Percentiles rank a stretch among this genome's conserved stretches.
These are phyloP conservation scores for Cygnus atratus DNA, from an alignment of 2,113 vertebrate species.

Conservation along the genomic window DNA sequence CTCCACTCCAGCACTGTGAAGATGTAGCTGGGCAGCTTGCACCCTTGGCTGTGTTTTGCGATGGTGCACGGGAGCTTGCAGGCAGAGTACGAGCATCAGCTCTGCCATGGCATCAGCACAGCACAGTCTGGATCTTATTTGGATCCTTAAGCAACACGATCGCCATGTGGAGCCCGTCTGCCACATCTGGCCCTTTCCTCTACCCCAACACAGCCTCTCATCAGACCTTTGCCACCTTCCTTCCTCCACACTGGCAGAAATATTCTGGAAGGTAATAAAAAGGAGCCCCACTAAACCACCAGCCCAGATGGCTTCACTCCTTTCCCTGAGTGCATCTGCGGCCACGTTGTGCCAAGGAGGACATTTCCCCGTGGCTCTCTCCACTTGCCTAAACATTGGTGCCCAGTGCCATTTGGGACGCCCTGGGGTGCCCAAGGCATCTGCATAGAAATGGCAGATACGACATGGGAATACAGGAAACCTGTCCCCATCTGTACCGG, in stretches of 20 bases:
- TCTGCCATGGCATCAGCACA: not conserved
- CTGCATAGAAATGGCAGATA: constrained; percentile 7
- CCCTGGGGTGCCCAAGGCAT: constrained; percentile 6
- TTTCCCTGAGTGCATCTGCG: not conserved
- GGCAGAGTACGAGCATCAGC: not conserved
- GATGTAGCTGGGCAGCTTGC: not conserved
- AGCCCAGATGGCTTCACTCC: not conserved
- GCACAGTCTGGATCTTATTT: not conserved
- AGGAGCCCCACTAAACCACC: not conserved
- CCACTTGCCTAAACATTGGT: not conserved
- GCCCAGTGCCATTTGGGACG: constrained; percentile 5
- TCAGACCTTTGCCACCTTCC: not conserved
- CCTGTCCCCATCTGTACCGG: constrained; percentile 22
- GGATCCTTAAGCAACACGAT: not conserved
- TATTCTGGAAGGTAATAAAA: not conserved
- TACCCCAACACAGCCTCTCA: not conserved
- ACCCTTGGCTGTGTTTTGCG: not conserved
- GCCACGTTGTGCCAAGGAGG: not conserved
- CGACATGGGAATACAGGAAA: not conserved
- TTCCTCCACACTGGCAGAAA: not conserved
- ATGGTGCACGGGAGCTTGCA: not conserved
- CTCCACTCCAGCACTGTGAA: not conserved
- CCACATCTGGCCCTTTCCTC: not conserved
- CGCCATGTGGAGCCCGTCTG: not conserved
- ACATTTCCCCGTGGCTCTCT: not conserved